Base-by-base conservation (phyloP, 2,888 invertebrate genomes). In the Melanostoma scalare region DNA sequence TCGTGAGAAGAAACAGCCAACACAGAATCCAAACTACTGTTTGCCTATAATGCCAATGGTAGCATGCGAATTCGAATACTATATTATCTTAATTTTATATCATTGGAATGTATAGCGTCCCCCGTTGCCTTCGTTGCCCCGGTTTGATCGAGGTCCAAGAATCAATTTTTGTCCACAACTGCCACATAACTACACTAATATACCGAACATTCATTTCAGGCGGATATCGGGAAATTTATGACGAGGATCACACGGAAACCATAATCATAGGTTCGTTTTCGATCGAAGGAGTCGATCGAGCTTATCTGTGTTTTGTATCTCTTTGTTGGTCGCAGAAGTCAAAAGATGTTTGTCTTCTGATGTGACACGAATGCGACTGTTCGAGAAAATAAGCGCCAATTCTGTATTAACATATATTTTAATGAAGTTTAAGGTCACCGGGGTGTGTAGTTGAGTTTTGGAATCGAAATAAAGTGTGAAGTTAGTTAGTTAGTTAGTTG, bases 81-180 rank as follows among this genome's bases (percentile, higher is more conserved):
- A 69, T 65, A 69, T 60, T 84, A 84, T 78, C 78, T 78, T 78
- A 78, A 81, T 78, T 78, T 55, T 58, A 65, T 44, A 67, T 84
- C 74, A 60, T 53, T 31, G 82, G 82, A 84, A 84, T 78, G 52
- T 60, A 40, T 20, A 20, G 20, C 46, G 73, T 63, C 50, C 20
- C 40, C n/a, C 31, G 6, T 3, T 48, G n/a, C 38, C 63, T 20
- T 6, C 35, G 31, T 6, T 30, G 40, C 9, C 9, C 9, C 35
- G 46, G 8, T 9, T 68, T 60, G 48, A 38, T 10, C 20, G 20
- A 20, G 20, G 20, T 20, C 20, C 20, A 20, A 20, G 20, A 20
- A 20, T 20, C 20, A 20, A 20, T 20, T 20, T 20, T 20, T 20
- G 20, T 20, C 20, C 20, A 20, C 31, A 48, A 56, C 31, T 38